Percentiles rank a stretch among this genome's conserved stretches.
Conservation (phyloP, 2,888 invertebrate species). For the Eilema griseolum region DNA sequence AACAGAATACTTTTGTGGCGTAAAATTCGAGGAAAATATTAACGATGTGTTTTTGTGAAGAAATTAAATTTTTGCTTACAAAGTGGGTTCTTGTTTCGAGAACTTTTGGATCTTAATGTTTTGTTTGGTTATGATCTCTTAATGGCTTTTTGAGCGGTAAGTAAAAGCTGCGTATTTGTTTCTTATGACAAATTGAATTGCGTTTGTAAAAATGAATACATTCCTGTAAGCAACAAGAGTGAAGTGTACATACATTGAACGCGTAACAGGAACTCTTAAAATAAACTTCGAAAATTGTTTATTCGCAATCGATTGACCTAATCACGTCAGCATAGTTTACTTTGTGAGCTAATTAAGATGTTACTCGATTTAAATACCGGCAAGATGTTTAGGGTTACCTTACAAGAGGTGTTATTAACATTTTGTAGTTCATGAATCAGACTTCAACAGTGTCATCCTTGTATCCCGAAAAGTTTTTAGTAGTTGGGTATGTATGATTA, state of each 20-base stretch:
- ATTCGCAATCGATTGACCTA: slow-evolving; percentile 75
- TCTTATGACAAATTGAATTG: slow-evolving; percentile 18
- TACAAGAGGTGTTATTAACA: neutral
- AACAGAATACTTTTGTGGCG: slow-evolving; percentile 8
- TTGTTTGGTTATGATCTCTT: slow-evolving; percentile 12
- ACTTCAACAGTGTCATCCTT: neutral
- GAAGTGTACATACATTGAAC: slow-evolving; percentile 49
- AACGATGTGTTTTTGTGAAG: slow-evolving; percentile 24
- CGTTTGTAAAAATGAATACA: slow-evolving; percentile 31
- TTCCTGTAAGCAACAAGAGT: slow-evolving; percentile 28
- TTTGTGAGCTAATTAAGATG: slow-evolving; percentile 70
- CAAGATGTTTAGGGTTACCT: slow-evolving; percentile 22
- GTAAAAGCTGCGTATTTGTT: slow-evolving; percentile 31
- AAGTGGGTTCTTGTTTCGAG: slow-evolving; percentile 33
- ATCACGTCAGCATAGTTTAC: slow-evolving; percentile 72
- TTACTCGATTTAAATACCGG: slow-evolving; percentile 30
- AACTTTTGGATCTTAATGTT: slow-evolving; percentile 23
- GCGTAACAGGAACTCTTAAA: slow-evolving; percentile 60
- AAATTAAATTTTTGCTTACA: slow-evolving; percentile 26
- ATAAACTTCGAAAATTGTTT: slow-evolving; percentile 69
- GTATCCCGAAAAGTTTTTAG: neutral
- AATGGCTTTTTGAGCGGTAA: slow-evolving; percentile 10
- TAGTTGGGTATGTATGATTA: too few species aligned
- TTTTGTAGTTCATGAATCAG: neutral
- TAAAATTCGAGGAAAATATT: slow-evolving; percentile 13